Evolutionary conservation across 2,888 invertebrate species (phyloP).

Genomic region (Aleiodes alternator): DNA sequence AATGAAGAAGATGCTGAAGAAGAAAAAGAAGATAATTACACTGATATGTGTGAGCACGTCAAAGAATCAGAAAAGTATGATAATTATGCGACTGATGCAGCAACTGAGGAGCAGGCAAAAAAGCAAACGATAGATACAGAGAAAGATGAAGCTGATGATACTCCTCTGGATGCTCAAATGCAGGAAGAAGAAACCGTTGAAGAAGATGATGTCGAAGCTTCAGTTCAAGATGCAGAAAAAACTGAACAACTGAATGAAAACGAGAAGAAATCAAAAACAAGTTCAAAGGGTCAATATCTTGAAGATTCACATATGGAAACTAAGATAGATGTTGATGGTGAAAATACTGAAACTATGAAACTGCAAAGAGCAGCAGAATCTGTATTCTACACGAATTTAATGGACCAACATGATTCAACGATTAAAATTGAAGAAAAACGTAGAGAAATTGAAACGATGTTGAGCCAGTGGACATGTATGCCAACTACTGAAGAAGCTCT

Average conservation of each 20-base stretch:
- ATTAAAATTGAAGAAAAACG: constrained; percentile 59
- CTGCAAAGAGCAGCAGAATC: constrained; percentile 85
- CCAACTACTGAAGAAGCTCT: constrained; percentile 76
- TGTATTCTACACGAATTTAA: constrained; percentile 83
- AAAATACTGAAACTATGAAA: constrained; percentile 80
- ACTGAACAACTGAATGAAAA: constrained; percentile 67
- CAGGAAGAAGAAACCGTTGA: constrained; percentile 77
- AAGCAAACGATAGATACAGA: constrained; percentile 82
- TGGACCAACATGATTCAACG: constrained; percentile 61
- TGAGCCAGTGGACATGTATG: constrained; percentile 66
- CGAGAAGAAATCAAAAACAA: constrained; percentile 72
- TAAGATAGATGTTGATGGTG: constrained; percentile 85
- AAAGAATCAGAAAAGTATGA: constrained; percentile 86
- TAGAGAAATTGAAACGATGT: constrained; percentile 65
- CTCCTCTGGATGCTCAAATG: constrained; percentile 52
- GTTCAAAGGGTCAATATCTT: constrained; percentile 71
- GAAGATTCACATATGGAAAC: constrained; percentile 74
- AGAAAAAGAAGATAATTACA: constrained; percentile 66
- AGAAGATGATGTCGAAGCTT: constrained; percentile 76
- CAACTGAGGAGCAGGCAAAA: constrained; percentile 88
- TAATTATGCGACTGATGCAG: constrained; percentile 85
- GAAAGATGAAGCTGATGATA: constrained; percentile 74
- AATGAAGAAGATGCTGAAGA: constrained; percentile 76
- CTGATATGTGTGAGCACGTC: constrained; percentile 89
- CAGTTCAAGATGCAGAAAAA: constrained; percentile 52